Evolutionary conservation across 2,113 vertebrate species (phyloP), one percentile per base, ranked within the genome.

Genomic region (Prunella himalayana): DNA sequence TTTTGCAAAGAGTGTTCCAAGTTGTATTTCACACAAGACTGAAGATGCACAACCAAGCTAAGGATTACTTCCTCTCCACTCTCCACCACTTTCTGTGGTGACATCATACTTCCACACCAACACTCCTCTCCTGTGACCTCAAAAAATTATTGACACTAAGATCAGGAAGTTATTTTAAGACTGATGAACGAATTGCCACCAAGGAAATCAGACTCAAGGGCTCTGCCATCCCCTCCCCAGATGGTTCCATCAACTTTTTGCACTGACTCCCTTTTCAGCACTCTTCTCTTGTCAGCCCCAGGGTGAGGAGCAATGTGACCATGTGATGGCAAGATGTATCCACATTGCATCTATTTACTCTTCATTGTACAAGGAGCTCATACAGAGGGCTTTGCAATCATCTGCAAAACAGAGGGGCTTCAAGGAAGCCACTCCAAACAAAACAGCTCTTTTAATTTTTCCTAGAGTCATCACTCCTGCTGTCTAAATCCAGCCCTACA

Each of bases 1-100:
- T 68, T 85, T 42, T 63, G 42, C 53, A 82, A 25, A 35, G 2
- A 60, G 27, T 4, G 15, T 53, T 80, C 16, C 25, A 57, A 65
- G 63, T 2, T 51, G 50, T 21, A 66, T 39, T 53, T 63, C 1
- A 1, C 7, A 22, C 11, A 31, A 27, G 23, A 69, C 0, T 76
- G 51, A 63, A 86, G 59, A 73, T 17, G 50, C 6, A 65, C 27
- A 70, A 33, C 9, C 17, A 72, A 80, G 60, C 16, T 71, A 93
- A 83, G 23, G 20, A 54, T 54, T 72, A 70, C n/a, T 77, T 88
- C 42, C 22, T 66, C 35, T 66, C 61, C 10, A 14, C 24, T 24
- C 14, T 41, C 57, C 54, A 57, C 18, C 23, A 35, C 28, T 44
- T 90, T 80, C 49, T 63, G 27, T 83, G 82, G 70, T 37, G 71